Conservation (phyloP, 2,888 invertebrate genomes). For the Schizotus pectinicornis region DNA sequence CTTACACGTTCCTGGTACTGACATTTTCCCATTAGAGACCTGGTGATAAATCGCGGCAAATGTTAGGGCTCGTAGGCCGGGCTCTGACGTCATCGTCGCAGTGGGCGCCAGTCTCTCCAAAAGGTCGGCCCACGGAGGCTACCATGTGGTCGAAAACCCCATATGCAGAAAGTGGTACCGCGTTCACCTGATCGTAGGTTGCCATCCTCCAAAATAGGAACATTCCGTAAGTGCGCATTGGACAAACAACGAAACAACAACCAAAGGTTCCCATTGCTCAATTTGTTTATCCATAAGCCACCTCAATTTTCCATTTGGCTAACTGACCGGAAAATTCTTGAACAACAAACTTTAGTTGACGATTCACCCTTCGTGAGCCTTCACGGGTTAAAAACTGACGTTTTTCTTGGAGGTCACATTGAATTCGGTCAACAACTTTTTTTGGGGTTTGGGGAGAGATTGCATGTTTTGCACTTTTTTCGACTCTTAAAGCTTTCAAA, state of each 20-base stretch:
- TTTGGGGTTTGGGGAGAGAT: no score
- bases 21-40: slow-evolving; percentile 1
- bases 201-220: slow-evolving; percentile 24
- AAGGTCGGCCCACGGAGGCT: slow-evolving; percentile 42
- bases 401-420: no score
- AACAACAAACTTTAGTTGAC: no score
- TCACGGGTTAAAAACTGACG: no score
- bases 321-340: no score
- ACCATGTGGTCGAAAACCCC: slow-evolving; percentile 42
- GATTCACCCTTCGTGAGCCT: no score
- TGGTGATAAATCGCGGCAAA: slow-evolving; percentile 11
- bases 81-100: slow-evolving; percentile 37
- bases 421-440: no score
- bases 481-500: no score
- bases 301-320: background rate
- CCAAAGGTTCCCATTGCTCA: slow-evolving; percentile 10
- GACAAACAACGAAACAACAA: slow-evolving; percentile 15
- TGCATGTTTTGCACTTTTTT: no score
- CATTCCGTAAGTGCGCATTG: slow-evolving; percentile 15
- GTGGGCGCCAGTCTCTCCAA: slow-evolving; percentile 46
- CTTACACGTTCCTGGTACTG: background rate
- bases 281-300: slow-evolving; percentile 15
- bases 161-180: slow-evolving; percentile 31
- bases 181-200: slow-evolving; percentile 26
- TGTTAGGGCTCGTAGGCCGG: slow-evolving; percentile 12